Percentiles rank a stretch among this genome's conserved stretches.
These are phyloP conservation scores for Pogonocichla stellata DNA, from an alignment of 2,113 vertebrate genomes.

Conservation along the genomic window DNA sequence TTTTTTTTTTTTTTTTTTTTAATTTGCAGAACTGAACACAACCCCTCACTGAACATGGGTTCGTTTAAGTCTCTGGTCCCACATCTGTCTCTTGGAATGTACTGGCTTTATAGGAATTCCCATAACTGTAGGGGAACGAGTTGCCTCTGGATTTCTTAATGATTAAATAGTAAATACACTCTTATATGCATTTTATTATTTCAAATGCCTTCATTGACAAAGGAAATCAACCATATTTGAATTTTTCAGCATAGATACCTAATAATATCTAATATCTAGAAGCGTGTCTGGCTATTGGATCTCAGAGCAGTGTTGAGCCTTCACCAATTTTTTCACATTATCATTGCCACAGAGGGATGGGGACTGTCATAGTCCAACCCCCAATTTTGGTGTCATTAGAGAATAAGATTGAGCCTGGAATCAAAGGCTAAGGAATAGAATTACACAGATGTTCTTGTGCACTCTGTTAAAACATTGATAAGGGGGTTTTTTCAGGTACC, in stretches of 20 bases:
- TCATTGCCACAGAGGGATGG: neutral
- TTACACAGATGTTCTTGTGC: neutral
- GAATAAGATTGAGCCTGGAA: neutral
- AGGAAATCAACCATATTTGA: neutral
- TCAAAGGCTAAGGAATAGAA: neutral
- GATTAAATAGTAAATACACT: neutral
- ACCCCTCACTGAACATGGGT: neutral
- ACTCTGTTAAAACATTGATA: neutral
- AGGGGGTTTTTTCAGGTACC: neutral
- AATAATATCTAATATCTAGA: no score
- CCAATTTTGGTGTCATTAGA: neutral
- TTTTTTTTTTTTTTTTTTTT: no score
- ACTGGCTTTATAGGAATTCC: fast-evolving
- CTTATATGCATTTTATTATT: neutral
- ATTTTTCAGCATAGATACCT: neutral
- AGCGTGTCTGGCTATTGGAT: neutral
- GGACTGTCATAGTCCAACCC: neutral
- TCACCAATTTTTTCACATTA: neutral
- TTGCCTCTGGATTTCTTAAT: neutral
- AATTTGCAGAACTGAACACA: neutral
- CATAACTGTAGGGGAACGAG: neutral
- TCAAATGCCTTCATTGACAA: neutral
- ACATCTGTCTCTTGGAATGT: fast-evolving
- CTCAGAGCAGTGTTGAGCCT: neutral
- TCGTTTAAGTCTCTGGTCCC: neutral